Percentiles rank a stretch among this genome's conserved stretches.
phyloP scores from a whole-genome alignment of 1,140 invertebrate species.

The Oryzaephilus surinamensis region DNA sequence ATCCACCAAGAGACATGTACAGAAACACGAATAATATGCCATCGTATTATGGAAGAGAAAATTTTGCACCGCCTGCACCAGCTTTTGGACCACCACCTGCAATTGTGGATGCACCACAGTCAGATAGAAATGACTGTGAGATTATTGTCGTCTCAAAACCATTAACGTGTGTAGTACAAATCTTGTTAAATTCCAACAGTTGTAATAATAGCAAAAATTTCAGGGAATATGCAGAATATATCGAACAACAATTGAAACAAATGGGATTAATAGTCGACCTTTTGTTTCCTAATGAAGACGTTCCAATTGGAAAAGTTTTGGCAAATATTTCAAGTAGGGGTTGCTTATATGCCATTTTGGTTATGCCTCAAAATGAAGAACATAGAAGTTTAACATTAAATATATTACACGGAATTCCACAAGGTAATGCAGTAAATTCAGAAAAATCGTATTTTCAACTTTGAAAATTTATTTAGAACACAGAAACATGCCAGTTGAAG shows the following conservation, averaged over 20 bases:
- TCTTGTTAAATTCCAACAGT: not conserved
- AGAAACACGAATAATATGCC: not conserved
- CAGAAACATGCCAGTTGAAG: slow-evolving; percentile 88
- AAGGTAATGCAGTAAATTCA: slow-evolving; percentile 51
- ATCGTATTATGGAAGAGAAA: slow-evolving; percentile 13
- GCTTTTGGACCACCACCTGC: slow-evolving; percentile 34
- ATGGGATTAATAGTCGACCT: slow-evolving; percentile 73
- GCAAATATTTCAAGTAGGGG: slow-evolving; percentile 77
- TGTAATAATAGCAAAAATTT: slow-evolving; percentile 26
- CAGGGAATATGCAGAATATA: slow-evolving; percentile 81
- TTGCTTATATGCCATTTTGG: slow-evolving; percentile 78
- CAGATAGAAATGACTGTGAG: slow-evolving; percentile 73
- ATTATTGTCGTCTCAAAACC: slow-evolving; percentile 73
- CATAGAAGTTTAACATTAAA: slow-evolving; percentile 81
- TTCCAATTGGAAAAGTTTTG: slow-evolving; percentile 71
- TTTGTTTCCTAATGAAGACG: slow-evolving; percentile 81
- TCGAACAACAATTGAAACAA: slow-evolving; percentile 73
- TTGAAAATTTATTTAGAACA: slow-evolving; percentile 53
- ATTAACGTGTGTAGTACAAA: slow-evolving; percentile 55
- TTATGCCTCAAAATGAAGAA: slow-evolving; percentile 74
- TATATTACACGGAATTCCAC: slow-evolving; percentile 79
- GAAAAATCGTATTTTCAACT: not conserved
- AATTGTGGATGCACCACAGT: slow-evolving; percentile 18
- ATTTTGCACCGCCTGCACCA: slow-evolving; percentile 16
- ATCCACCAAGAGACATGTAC: not conserved